phyloP scores from a whole-genome alignment of 2,888 invertebrate genomes.

The Sphinx pinastri region DNA sequence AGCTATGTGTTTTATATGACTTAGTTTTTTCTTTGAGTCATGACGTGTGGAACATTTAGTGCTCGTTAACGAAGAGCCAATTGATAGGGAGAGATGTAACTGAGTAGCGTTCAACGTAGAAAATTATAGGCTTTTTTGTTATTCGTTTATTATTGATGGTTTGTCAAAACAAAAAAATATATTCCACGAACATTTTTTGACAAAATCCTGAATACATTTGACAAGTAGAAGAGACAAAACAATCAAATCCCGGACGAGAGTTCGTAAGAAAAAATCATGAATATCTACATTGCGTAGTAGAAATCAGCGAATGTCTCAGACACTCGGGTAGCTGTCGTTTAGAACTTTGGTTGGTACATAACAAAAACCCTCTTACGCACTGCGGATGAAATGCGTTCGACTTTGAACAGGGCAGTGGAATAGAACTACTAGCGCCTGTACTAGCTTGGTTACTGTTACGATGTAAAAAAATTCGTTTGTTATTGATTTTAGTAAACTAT shows the following conservation, averaged over 20 bases:
- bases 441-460: neutral
- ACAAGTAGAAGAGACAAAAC: neutral
- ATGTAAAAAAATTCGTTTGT: neutral
- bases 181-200: neutral
- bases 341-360: slow-evolving; percentile 43
- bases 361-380: slow-evolving; percentile 50
- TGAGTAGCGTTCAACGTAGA: too few relatives aligned
- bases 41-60: too few relatives aligned
- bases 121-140: too few relatives aligned
- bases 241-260: slow-evolving; percentile 3
- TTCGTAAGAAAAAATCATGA: slow-evolving; percentile 39
- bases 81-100: too few relatives aligned
- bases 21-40: too few relatives aligned
- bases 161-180: too few relatives aligned
- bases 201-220: neutral
- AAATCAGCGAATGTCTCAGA: slow-evolving; percentile 40
- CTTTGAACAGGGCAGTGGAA: slow-evolving; percentile 25
- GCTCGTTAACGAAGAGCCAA: too few relatives aligned
- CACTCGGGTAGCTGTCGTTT: slow-evolving; percentile 47
- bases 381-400: slow-evolving; percentile 38
- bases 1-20: too few relatives aligned
- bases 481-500: too few relatives aligned
- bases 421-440: neutral
- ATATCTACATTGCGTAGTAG: slow-evolving; percentile 38
- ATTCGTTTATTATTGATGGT: too few relatives aligned